These are phyloP conservation scores for Papilio gigon DNA, from an alignment of 2,888 invertebrate species.

Conservation along the genomic window DNA sequence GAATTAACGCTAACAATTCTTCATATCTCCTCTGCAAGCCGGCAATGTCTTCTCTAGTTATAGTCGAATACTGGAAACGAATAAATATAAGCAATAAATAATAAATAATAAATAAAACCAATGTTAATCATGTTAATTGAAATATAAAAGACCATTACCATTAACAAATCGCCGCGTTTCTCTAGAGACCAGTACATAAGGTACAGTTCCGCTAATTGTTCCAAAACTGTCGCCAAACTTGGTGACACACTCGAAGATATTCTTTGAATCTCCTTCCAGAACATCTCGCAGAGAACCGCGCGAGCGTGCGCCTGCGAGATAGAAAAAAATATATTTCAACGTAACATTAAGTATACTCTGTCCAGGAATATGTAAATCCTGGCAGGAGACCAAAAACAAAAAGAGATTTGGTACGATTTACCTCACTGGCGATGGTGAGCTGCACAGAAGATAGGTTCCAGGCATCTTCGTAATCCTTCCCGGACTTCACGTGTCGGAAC, in stretches of 20 bases:
- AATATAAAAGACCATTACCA: constrained; percentile 79
- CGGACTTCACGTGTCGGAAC: constrained; percentile 83
- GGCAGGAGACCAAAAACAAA: too few species aligned
- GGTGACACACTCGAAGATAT: constrained; percentile 79
- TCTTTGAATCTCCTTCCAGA: constrained; percentile 80
- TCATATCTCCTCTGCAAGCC: constrained; percentile 85
- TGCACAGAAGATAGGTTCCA: constrained; percentile 93
- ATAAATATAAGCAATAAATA: neutral
- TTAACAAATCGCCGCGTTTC: constrained; percentile 89
- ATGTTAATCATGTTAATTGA: neutral
- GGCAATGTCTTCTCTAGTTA: constrained; percentile 71
- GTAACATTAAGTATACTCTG: neutral
- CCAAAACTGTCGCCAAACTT: constrained; percentile 83
- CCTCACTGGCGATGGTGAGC: constrained; percentile 91
- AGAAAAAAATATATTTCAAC: neutral
- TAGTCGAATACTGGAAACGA: constrained; percentile 84
- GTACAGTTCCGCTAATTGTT: constrained; percentile 89
- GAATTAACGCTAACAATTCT: constrained; percentile 85
- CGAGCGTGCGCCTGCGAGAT: constrained; percentile 89
- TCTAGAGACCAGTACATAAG: constrained; percentile 88
- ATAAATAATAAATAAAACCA: neutral
- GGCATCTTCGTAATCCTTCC: constrained; percentile 88
- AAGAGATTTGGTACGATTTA: constrained; percentile 53
- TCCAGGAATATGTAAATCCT: too few species aligned
- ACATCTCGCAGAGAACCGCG: constrained; percentile 88